Percentiles rank a stretch among this genome's conserved stretches.
These are phyloP conservation scores for Neopipo cinnamomea DNA, from an alignment of 2,113 vertebrate species.

Conservation along the genomic window DNA sequence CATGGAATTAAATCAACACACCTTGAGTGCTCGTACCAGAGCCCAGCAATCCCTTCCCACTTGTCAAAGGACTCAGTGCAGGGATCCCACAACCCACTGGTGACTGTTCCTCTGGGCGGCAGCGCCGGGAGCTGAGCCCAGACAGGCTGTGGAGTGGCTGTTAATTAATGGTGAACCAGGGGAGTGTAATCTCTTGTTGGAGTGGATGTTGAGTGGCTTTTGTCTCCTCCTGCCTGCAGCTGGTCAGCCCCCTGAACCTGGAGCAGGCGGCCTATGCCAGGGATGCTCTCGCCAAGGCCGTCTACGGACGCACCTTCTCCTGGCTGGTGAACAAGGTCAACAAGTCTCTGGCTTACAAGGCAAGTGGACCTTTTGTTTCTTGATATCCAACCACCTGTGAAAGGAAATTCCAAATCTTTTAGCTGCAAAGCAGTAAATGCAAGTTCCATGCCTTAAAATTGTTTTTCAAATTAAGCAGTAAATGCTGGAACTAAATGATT, in stretches of 20 bases:
- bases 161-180: background rate
- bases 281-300: constrained; percentile 90
- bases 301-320: constrained; percentile 95
- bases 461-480: background rate
- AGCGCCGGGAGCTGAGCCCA: background rate
- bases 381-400: fast-evolving
- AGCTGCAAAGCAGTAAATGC: background rate
- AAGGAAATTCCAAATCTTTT: background rate
- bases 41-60: background rate
- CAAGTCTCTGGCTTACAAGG: constrained; percentile 87
- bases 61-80: background rate
- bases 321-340: constrained; percentile 98
- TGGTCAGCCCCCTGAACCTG: constrained; percentile 92
- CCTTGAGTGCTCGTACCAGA: background rate
- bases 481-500: background rate
- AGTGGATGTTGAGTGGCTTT: background rate
- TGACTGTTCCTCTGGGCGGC: background rate
- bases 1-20: fast-evolving
- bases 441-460: background rate
- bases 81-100: background rate
- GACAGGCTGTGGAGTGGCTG: background rate
- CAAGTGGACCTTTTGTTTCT: constrained; percentile 35
- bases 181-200: background rate
- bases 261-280: constrained; percentile 92
- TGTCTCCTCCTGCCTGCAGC: constrained; percentile 54